These are phyloP conservation scores for Chamaetylas fuelleborni DNA, from an alignment of 2,113 vertebrate genomes.

Conservation along the genomic window DNA sequence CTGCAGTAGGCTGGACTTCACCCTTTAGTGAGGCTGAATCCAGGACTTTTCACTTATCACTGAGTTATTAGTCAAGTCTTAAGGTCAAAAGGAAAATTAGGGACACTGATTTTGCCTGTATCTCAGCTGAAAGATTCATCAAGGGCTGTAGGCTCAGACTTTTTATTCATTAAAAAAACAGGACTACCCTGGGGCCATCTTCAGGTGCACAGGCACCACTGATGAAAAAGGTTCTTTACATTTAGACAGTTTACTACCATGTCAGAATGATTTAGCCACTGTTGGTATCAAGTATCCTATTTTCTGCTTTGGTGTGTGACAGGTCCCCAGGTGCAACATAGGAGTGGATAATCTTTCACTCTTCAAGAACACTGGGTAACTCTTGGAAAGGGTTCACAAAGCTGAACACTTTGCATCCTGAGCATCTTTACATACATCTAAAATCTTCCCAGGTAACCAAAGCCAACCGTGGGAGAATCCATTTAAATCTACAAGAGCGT, in stretches of 20 bases:
- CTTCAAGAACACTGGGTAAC: neutral
- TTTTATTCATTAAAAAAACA: neutral
- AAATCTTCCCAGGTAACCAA: neutral
- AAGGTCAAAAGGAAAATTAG: neutral
- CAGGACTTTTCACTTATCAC: neutral
- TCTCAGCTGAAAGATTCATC: neutral
- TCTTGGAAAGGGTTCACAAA: neutral
- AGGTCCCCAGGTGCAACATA: neutral
- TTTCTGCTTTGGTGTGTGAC: neutral
- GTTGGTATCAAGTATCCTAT: neutral
- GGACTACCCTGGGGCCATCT: neutral
- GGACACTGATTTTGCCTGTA: neutral
- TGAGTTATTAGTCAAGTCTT: neutral
- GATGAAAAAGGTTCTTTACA: neutral
- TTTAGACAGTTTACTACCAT: neutral
- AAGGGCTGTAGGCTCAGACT: neutral
- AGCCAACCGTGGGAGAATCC: neutral
- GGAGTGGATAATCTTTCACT: neutral
- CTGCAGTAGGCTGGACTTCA: neutral
- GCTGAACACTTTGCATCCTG: neutral
- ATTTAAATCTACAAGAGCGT: neutral
- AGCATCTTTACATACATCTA: neutral
- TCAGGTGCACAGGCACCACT: neutral
- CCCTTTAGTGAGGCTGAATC: neutral
- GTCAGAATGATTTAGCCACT: neutral